A percentile compares a stretch with the other conserved stretches of the same genome.
phyloP scores from a whole-genome alignment of 2,113 vertebrate genomes.

The Emydura subglobosa region DNA sequence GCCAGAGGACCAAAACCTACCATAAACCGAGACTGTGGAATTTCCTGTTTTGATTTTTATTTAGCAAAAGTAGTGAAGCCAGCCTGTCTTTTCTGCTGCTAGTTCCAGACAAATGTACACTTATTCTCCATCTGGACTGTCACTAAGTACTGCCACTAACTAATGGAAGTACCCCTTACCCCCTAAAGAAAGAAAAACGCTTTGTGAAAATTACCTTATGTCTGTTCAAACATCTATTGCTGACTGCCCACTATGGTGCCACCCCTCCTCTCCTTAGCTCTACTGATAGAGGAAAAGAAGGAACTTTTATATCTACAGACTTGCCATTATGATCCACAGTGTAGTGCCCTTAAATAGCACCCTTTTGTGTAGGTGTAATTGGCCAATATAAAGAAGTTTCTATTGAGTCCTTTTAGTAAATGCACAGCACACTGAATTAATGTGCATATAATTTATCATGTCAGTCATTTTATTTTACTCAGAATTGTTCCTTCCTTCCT shows the following conservation, averaged over 20 bases:
- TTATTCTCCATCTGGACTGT: slow-evolving; percentile 19
- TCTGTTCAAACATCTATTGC: slow-evolving; percentile 16
- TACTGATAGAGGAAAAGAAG: slow-evolving; percentile 41
- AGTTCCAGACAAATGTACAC: neutral
- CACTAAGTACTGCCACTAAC: neutral
- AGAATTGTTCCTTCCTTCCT: slow-evolving; percentile 59
- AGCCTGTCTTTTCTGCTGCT: neutral
- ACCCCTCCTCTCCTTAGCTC: slow-evolving; percentile 22
- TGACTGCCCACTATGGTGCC: neutral
- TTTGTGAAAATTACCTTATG: neutral
- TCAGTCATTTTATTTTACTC: slow-evolving; percentile 65
- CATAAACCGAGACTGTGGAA: neutral
- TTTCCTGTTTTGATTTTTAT: neutral
- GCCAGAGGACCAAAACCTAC: neutral
- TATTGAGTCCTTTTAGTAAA: slow-evolving; percentile 47
- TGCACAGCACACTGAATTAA: slow-evolving; percentile 5
- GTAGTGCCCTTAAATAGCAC: slow-evolving; percentile 66
- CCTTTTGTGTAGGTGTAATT: slow-evolving; percentile 74
- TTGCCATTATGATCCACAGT: slow-evolving; percentile 55
- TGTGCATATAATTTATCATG: slow-evolving; percentile 67
- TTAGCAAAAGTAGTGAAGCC: neutral
- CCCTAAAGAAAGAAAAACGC: neutral
- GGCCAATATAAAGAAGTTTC: slow-evolving; percentile 58
- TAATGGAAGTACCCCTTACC: neutral
- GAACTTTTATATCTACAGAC: neutral